phyloP scores from a whole-genome alignment of 2,888 invertebrate genomes.

The Drosophila gaucha region DNA sequence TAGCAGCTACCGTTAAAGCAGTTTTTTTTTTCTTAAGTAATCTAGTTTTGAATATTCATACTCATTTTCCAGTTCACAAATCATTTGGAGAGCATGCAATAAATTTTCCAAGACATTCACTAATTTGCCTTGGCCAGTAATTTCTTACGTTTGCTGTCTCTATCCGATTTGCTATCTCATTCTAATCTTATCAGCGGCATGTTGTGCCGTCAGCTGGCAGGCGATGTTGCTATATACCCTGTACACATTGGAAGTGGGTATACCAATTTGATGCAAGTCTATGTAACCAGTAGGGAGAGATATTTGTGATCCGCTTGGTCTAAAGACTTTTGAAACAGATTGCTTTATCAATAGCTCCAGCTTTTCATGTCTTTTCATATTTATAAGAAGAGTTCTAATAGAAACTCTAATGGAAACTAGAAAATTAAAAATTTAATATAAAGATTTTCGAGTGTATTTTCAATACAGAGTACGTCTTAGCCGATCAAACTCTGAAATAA shows the following conservation, averaged over 20 bases:
- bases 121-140: conserved; percentile 35
- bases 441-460: too few relatives aligned
- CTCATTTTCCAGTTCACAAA: conserved; percentile 24
- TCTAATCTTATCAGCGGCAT: conserved; percentile 63
- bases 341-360: too few relatives aligned
- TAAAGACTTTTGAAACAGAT: too few relatives aligned
- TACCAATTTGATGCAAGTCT: background rate
- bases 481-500: too few relatives aligned
- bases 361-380: too few relatives aligned
- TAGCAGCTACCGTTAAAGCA: background rate
- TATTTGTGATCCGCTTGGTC: too few relatives aligned
- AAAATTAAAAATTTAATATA: too few relatives aligned
- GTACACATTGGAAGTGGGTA: background rate
- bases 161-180: conserved; percentile 33
- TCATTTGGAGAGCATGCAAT: conserved; percentile 41
- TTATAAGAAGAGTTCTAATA: too few relatives aligned
- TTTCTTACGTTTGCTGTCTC: conserved; percentile 30
- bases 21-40: background rate
- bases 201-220: conserved; percentile 38
- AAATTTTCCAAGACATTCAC: conserved; percentile 40
- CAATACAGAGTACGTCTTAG: too few relatives aligned
- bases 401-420: too few relatives aligned
- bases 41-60: conserved; percentile 6
- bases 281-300: background rate
- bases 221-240: conserved; percentile 27